Conservation (phyloP, 2,888 invertebrate species). For the Tethea ocularis region DNA sequence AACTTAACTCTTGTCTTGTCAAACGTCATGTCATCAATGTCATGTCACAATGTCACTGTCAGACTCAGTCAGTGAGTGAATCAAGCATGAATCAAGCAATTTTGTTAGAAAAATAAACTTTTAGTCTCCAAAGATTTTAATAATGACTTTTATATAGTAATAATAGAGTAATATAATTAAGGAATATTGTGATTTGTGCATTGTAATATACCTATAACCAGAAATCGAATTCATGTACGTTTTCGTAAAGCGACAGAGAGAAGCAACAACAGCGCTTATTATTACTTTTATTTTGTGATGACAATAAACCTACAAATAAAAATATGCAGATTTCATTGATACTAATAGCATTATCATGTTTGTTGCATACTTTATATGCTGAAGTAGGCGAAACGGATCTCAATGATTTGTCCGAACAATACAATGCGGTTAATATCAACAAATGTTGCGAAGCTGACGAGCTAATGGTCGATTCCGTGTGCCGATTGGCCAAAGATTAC, state of each 20-base stretch:
- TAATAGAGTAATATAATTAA: background rate
- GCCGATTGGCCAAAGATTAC: slow-evolving; percentile 85
- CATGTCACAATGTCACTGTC: no score
- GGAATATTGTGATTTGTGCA: background rate
- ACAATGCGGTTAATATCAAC: slow-evolving; percentile 85
- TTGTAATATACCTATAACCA: background rate
- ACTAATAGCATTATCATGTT: slow-evolving; percentile 62
- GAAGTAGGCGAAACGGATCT: slow-evolving; percentile 68
- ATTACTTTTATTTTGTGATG: background rate
- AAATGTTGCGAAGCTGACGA: slow-evolving; percentile 92
- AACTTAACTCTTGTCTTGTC: no score
- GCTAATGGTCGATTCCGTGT: slow-evolving; percentile 86
- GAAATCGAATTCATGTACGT: background rate
- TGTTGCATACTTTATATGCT: slow-evolving; percentile 35
- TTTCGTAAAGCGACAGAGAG: background rate
- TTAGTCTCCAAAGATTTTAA: no score
- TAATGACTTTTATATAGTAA: no score
- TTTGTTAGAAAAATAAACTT: background rate
- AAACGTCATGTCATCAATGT: no score
- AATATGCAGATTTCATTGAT: slow-evolving; percentile 52
- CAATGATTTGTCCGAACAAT: slow-evolving; percentile 74
- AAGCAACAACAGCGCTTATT: background rate
- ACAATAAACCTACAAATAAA: slow-evolving; percentile 25
- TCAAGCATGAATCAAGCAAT: no score
- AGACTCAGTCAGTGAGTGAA: no score